These are phyloP conservation scores for Saturnia pavonia DNA, from an alignment of 2,888 invertebrate genomes.

Conservation along the genomic window DNA sequence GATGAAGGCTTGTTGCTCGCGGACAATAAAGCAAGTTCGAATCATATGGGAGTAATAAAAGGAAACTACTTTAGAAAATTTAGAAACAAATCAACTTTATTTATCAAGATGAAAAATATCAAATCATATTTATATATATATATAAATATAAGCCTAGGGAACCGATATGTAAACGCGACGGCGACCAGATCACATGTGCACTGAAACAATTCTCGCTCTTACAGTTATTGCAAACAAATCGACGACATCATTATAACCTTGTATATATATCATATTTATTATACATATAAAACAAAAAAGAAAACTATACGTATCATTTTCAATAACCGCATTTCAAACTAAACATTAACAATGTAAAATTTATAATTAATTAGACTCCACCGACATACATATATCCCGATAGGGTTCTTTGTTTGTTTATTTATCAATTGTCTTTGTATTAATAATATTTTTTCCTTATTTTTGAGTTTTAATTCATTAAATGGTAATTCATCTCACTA, in stretches of 20 bases:
- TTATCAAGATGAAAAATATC: slow-evolving; percentile 81
- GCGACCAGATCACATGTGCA: slow-evolving; percentile 38
- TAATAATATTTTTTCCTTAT: slow-evolving; percentile 50
- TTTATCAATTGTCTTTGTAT: slow-evolving; percentile 71
- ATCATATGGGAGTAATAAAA: not conserved
- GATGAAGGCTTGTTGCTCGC: too few relatives aligned
- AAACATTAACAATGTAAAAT: slow-evolving; percentile 65
- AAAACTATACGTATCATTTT: slow-evolving; percentile 43
- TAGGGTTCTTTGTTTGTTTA: slow-evolving; percentile 39
- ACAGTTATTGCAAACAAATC: slow-evolving; percentile 35
- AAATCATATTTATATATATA: slow-evolving; percentile 61
- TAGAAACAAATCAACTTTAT: slow-evolving; percentile 82
- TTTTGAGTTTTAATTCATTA: slow-evolving; percentile 54
- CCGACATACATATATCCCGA: slow-evolving; percentile 56
- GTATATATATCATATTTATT: slow-evolving; percentile 36
- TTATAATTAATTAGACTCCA: slow-evolving; percentile 66
- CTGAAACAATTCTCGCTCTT: slow-evolving; percentile 46
- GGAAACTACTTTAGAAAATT: slow-evolving; percentile 69
- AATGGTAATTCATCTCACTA: slow-evolving; percentile 79
- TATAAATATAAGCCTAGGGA: slow-evolving; percentile 71
- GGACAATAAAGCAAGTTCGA: too few relatives aligned
- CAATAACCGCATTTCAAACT: slow-evolving; percentile 48
- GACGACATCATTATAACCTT: slow-evolving; percentile 33
- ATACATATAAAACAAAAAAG: slow-evolving; percentile 58
- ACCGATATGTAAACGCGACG: slow-evolving; percentile 64